A percentile compares a stretch with the other conserved stretches of the same genome.
phyloP scores from a whole-genome alignment of 2,888 invertebrate species.

The Cosmopolites sordidus region DNA sequence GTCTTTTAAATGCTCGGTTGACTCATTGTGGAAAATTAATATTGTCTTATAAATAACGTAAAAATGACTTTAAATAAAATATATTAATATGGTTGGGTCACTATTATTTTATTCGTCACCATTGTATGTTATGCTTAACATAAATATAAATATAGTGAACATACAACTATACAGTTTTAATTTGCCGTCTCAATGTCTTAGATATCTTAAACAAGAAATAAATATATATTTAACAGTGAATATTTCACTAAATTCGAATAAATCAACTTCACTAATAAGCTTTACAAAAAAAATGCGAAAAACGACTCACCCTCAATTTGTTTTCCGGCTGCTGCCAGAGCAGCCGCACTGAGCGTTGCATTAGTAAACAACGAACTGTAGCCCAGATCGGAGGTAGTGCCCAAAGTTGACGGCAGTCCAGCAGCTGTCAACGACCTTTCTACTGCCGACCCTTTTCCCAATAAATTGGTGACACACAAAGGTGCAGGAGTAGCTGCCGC shows the following conservation, averaged over 20 bases:
- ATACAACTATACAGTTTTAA: background rate
- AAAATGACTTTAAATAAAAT: too few species aligned
- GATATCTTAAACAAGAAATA: too few species aligned
- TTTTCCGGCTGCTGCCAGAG: constrained; percentile 68
- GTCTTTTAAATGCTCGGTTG: too few species aligned
- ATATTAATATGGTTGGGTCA: too few species aligned
- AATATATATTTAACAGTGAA: too few species aligned
- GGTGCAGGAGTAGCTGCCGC: constrained; percentile 52
- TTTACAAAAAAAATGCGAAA: background rate
- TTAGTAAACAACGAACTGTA: constrained; percentile 61
- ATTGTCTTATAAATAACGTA: too few species aligned
- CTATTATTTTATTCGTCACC: too few species aligned
- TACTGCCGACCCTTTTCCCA: constrained; percentile 47
- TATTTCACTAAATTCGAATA: too few species aligned
- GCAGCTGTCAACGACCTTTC: constrained; percentile 42
- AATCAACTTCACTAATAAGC: background rate
- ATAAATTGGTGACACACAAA: constrained; percentile 51
- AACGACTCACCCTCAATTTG: constrained; percentile 76
- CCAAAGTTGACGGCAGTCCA: constrained; percentile 52
- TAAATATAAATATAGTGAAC: too few species aligned
- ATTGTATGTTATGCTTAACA: too few species aligned
- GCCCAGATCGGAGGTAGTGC: constrained; percentile 59
- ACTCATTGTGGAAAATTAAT: too few species aligned
- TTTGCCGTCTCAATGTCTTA: too few species aligned
- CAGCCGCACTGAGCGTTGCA: constrained; percentile 71